Evolutionary conservation across 2,888 invertebrate species (phyloP).

Genomic region (Lasioglossum calceatum): DNA sequence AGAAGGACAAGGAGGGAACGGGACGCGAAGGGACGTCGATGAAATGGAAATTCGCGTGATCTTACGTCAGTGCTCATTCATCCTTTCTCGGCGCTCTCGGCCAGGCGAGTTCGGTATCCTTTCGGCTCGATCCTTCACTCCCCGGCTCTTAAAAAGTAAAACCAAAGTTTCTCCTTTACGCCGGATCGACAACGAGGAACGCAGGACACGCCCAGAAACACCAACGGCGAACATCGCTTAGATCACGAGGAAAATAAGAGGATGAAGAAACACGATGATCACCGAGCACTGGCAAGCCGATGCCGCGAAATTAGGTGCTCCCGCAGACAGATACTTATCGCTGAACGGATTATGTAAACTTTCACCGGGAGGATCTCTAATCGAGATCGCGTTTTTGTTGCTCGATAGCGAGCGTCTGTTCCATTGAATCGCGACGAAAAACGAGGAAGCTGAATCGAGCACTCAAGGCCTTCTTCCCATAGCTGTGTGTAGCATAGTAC

Average conservation of each 20-base stretch:
- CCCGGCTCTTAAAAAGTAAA: conserved; percentile 73
- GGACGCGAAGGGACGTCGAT: conserved; percentile 48
- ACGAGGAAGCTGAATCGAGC: neutral
- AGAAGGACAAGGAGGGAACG: neutral
- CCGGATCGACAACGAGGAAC: conserved; percentile 44
- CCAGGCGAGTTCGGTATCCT: conserved; percentile 60
- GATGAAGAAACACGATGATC: neutral
- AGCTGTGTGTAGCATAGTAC: neutral
- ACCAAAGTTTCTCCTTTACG: conserved; percentile 71
- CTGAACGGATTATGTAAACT: conserved; percentile 59
- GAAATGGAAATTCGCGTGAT: conserved; percentile 54
- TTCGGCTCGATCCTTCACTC: conserved; percentile 66
- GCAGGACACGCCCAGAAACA: conserved; percentile 60
- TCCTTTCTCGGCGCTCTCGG: conserved; percentile 66
- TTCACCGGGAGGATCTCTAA: conserved; percentile 40
- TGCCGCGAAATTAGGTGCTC: conserved; percentile 44
- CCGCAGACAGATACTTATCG: conserved; percentile 24
- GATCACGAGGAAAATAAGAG: conserved; percentile 10
- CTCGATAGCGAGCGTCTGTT: neutral
- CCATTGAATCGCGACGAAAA: neutral
- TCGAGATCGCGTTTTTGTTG: conserved; percentile 8
- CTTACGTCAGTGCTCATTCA: conserved; percentile 74
- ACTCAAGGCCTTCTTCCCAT: neutral
- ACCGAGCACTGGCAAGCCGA: neutral
- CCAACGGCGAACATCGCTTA: conserved; percentile 25